phyloP scores from a whole-genome alignment of 2,888 invertebrate species.

The Galeruca laticollis region DNA sequence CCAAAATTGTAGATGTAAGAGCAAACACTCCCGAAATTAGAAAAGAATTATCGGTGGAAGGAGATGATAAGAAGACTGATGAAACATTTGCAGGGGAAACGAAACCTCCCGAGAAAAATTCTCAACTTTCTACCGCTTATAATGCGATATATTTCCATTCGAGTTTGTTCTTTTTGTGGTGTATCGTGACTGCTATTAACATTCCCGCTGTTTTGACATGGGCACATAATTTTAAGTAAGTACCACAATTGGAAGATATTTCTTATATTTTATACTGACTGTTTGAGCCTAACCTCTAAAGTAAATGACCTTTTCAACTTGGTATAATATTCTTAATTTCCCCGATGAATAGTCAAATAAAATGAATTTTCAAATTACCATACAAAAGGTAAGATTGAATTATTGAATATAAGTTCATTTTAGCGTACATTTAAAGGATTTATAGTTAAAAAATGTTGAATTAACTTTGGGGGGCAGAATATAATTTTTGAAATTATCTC shows the following conservation, averaged over 20 bases:
- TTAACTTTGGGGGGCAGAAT: too few species aligned
- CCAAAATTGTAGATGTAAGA: not conserved
- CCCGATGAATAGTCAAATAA: too few species aligned
- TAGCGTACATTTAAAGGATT: too few species aligned
- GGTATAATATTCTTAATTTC: too few species aligned
- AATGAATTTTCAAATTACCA: too few species aligned
- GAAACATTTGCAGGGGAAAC: not conserved
- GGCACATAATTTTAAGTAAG: constrained; percentile 84
- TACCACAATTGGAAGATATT: too few species aligned
- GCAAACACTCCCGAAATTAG: not conserved
- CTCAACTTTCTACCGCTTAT: constrained; percentile 43
- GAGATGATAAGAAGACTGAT: constrained; percentile 12
- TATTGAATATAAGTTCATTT: too few species aligned
- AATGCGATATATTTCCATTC: constrained; percentile 77
- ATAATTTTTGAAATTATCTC: too few species aligned
- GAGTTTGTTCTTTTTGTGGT: constrained; percentile 78
- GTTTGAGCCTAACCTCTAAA: too few species aligned
- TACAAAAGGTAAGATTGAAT: too few species aligned
- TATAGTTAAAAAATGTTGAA: too few species aligned
- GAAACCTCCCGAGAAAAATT: not conserved
- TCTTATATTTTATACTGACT: too few species aligned
- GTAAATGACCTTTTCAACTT: constrained; percentile 14
- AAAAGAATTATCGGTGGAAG: not conserved
- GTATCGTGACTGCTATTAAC: constrained; percentile 75
- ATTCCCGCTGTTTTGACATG: constrained; percentile 81